Percentiles rank a stretch among this genome's conserved stretches.
These are phyloP conservation scores for Camponotus floridanus DNA, from an alignment of 1,140 invertebrate genomes.

Conservation along the genomic window DNA sequence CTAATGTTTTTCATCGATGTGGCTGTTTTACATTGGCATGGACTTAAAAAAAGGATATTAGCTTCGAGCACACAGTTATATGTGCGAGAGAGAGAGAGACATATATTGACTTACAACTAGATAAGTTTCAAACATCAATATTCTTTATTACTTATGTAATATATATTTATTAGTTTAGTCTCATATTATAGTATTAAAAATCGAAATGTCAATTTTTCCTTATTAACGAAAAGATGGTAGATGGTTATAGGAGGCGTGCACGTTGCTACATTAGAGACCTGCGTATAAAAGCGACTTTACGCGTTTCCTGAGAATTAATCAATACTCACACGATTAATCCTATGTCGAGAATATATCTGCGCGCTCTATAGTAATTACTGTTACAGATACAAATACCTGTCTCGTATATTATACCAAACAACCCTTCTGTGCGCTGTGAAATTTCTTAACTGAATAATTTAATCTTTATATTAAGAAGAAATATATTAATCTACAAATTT, in stretches of 20 bases:
- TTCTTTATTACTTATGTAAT: no score
- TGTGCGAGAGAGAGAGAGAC: no score
- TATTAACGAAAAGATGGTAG: not conserved
- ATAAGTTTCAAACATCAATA: not conserved
- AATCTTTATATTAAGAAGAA: constrained; percentile 20
- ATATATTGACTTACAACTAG: no score
- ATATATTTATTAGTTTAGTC: not conserved
- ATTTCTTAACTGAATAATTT: constrained; percentile 60
- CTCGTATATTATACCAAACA: constrained; percentile 46
- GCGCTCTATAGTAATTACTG: constrained; percentile 69
- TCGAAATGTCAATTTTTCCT: not conserved
- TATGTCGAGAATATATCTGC: constrained; percentile 68
- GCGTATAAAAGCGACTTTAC: constrained; percentile 44
- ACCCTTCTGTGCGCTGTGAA: constrained; percentile 30
- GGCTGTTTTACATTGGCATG: not conserved
- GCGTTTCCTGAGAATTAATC: constrained; percentile 67
- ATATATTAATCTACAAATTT: constrained; percentile 45
- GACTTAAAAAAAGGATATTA: not conserved
- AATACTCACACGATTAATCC: constrained; percentile 69
- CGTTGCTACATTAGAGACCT: not conserved
- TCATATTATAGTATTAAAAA: not conserved
- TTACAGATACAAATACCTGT: constrained; percentile 58
- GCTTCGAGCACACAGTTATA: no score
- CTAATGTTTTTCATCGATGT: constrained; percentile 47
- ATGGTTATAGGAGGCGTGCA: not conserved